Base-by-base conservation (phyloP, 2,113 vertebrate species). In the Phalacrocorax carbo region DNA sequence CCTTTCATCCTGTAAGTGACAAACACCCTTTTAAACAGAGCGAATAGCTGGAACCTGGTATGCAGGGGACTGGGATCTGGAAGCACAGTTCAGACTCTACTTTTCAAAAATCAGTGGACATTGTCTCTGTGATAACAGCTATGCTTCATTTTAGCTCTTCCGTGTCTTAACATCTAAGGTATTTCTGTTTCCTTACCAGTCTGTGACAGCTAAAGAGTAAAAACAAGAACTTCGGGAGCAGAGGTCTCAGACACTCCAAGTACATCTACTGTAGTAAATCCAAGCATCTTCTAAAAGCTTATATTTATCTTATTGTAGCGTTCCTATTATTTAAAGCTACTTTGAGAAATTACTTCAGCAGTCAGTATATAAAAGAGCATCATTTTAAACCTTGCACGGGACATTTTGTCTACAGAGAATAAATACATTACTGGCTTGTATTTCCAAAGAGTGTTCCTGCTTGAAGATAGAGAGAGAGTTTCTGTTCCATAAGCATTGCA, bases 271-370 rank as follows among this genome's bases (percentile, higher is more conserved):
- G 22, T 60, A 87, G 73, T 87, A 79, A 95, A 95, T 86, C 55
- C 52, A 72, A 90, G 30, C 38, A 54, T 81, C 84, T 78, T 86
- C 75, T 90, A 73, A 94, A 73, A 51, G 55, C 54, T 95, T 93
- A 0, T 60, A 16, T 90, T 95, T 93, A 55, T 85, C 88, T 97
- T 91, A 70, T 62, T 81, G 78, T 71, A 77, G 55, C 36, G 20
- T n/a, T 87, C 51, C 42, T 71, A 21, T 68, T 96, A 66, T 88
- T 93, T 96, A 94, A 94, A 90, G 71, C n/a, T 86, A 81, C 85
- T 88, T 95, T 91, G 90, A 96, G 71, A 91, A 89, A 93, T 94
- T 60, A 40, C 27, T 94, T 92, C 77, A 89, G 51, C 58, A 79
- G n/a, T 66, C 77, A 82, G 77, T 75, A 61, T 51, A 88, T 82